Percentiles rank a stretch among this genome's conserved stretches.
Evolutionary conservation across 2,888 invertebrate species (phyloP).

Genomic region (Apantesis nais): DNA sequence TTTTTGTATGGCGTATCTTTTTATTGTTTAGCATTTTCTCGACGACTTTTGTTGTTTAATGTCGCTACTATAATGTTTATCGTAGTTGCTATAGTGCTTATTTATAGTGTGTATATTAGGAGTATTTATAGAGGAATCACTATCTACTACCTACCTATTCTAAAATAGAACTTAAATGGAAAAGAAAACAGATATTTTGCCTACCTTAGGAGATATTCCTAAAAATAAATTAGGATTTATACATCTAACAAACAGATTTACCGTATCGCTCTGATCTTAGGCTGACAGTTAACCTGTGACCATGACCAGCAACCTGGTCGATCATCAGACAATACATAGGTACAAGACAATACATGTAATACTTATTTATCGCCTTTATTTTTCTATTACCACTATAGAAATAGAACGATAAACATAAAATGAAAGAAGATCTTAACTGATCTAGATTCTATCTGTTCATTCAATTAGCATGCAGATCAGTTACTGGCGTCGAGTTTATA

Average conservation of each 20-base stretch:
- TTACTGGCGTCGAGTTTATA: constrained; percentile 19
- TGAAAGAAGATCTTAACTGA: constrained; percentile 2
- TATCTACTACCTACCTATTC: neutral
- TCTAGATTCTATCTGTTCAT: constrained; percentile 8
- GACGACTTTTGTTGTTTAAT: constrained; percentile 54
- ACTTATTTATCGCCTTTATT: neutral
- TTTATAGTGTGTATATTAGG: neutral
- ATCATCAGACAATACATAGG: no score
- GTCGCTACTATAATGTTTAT: constrained; percentile 32
- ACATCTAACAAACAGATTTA: no score
- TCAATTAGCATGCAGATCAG: constrained; percentile 35
- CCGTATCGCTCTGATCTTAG: no score
- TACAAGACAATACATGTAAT: no score
- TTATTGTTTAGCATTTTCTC: constrained; percentile 64
- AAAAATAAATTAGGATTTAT: no score
- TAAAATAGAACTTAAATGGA: no score
- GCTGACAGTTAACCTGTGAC: no score
- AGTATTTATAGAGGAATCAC: neutral
- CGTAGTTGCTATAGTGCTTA: constrained; percentile 24
- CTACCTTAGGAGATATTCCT: no score
- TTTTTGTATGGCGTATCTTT: constrained; percentile 71
- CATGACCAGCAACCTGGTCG: no score
- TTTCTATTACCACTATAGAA: neutral
- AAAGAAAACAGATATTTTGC: neutral
- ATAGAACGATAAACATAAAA: neutral